These are phyloP conservation scores for Ambastaia sidthimunki DNA, from an alignment of 2,797 vertebrate species.

Conservation along the genomic window DNA sequence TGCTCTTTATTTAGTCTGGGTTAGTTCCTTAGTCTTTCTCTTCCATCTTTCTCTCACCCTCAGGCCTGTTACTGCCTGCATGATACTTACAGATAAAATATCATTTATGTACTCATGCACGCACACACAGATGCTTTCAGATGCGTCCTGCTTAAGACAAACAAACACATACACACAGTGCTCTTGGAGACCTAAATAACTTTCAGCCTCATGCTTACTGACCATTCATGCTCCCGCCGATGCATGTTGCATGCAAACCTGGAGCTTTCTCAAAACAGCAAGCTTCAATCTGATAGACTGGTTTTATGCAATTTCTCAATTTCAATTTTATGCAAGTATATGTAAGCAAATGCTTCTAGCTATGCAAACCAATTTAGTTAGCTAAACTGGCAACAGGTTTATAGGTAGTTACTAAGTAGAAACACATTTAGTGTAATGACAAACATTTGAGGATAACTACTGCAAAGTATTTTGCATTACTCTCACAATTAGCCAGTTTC, in stretches of 20 bases:
- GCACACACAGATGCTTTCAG: background rate
- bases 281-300: background rate
- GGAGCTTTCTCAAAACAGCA: background rate
- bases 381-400: no score
- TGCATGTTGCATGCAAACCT: background rate
- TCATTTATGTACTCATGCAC: background rate
- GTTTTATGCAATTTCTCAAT: background rate
- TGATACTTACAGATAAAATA: constrained; percentile 20
- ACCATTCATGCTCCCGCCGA: background rate
- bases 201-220: background rate
- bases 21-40: background rate
- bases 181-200: background rate
- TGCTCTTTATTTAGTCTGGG: constrained; percentile 29
- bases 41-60: constrained; percentile 11
- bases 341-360: no score
- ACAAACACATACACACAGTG: background rate
- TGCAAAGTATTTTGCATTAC: no score
- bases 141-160: background rate
- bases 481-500: no score
- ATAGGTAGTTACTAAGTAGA: no score
- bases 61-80: constrained; percentile 32
- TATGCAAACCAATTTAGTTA: no score
- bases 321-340: no score
- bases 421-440: no score
- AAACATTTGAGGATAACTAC: no score